Evolutionary conservation across 1,140 invertebrate genomes (phyloP).

Genomic region (Drosophila obscura): DNA sequence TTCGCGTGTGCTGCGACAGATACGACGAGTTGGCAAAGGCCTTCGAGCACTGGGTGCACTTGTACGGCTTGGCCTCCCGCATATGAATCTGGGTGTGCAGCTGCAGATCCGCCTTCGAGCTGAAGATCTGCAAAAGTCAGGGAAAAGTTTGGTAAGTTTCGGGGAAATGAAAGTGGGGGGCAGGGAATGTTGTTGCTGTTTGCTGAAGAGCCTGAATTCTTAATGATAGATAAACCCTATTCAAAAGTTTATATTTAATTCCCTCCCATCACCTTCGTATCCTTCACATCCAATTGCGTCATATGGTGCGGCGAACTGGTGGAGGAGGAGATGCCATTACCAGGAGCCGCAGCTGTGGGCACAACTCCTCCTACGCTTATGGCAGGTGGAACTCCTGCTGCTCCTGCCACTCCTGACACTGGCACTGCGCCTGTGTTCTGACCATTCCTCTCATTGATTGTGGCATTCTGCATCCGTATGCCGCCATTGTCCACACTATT

Average conservation of each 20-base stretch:
- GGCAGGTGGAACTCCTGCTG: not conserved
- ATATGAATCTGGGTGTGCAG: constrained; percentile 98
- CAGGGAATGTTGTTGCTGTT: constrained; percentile 12
- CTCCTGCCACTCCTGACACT: constrained; percentile 6
- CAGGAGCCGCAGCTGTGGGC: constrained; percentile 19
- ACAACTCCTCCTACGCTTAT: not conserved
- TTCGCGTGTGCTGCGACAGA: constrained; percentile 98
- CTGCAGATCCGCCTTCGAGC: constrained; percentile 98
- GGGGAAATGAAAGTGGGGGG: not conserved
- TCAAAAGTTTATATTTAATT: not conserved
- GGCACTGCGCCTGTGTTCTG: constrained; percentile 20
- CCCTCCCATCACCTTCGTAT: constrained; percentile 69
- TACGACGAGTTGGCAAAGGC: constrained; percentile 99
- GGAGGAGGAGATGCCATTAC: constrained; percentile 74
- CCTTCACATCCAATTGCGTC: constrained; percentile 71
- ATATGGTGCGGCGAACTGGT: constrained; percentile 81
- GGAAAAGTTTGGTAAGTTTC: not conserved
- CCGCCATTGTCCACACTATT: constrained; percentile 80
- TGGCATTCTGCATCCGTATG: constrained; percentile 74
- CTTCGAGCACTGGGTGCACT: constrained; percentile 99
- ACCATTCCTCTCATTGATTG: constrained; percentile 63
- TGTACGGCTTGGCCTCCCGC: constrained; percentile 99
- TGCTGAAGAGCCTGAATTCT: not conserved
- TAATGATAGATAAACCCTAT: not conserved
- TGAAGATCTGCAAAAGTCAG: constrained; percentile 94